phyloP scores from a whole-genome alignment of 2,113 vertebrate genomes.

The Melanerpes aurifrons region DNA sequence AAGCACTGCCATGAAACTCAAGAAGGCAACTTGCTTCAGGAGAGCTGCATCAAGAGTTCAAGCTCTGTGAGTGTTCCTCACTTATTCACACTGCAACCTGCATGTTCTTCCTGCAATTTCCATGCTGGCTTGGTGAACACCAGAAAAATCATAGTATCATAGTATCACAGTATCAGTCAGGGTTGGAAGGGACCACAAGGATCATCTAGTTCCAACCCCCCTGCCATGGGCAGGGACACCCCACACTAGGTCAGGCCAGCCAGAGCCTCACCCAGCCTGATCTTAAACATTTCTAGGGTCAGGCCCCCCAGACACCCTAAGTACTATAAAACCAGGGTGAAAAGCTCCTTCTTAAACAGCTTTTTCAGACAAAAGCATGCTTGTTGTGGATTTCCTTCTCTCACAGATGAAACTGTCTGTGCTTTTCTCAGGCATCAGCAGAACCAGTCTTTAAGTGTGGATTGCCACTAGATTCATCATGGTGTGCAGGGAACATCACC shows the following conservation, averaged over 20 bases:
- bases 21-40: background rate
- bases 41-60: background rate
- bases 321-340: background rate
- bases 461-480: background rate
- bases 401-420: background rate
- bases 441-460: background rate
- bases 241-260: too few relatives aligned
- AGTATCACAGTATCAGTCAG: too few relatives aligned
- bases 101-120: background rate
- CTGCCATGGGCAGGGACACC: too few relatives aligned
- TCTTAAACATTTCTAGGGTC: too few relatives aligned
- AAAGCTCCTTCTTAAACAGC: background rate
- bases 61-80: background rate
- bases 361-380: background rate
- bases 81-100: background rate
- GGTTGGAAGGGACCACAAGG: too few relatives aligned
- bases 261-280: too few relatives aligned
- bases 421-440: background rate
- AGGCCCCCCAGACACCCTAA: background rate
- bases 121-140: background rate
- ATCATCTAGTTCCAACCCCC: too few relatives aligned
- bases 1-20: too few relatives aligned
- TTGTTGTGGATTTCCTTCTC: background rate
- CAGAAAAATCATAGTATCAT: too few relatives aligned
- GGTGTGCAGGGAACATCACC: too few relatives aligned